A percentile compares a stretch with the other conserved stretches of the same genome.
These are phyloP conservation scores for Phthorimaea operculella DNA, from an alignment of 1,140 invertebrate species.

Conservation along the genomic window DNA sequence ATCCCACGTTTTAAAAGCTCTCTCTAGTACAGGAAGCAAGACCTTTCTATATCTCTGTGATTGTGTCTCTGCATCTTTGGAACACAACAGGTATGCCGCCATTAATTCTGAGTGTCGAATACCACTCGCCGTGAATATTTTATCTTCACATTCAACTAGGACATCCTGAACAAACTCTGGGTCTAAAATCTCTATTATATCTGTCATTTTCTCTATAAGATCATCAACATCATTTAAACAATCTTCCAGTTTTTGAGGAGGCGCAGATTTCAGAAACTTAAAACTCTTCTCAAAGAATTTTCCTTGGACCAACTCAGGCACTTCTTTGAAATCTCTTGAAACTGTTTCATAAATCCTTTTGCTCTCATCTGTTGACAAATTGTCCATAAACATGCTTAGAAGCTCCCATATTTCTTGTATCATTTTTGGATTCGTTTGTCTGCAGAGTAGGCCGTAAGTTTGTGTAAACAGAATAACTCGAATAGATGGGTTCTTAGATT, in stretches of 20 bases:
- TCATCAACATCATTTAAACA: conserved; percentile 11
- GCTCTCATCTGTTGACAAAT: conserved; percentile 31
- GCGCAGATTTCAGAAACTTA: conserved; percentile 30
- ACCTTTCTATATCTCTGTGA: conserved; percentile 21
- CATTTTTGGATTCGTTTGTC: conserved; percentile 16
- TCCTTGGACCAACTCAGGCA: conserved; percentile 24
- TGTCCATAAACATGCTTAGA: conserved; percentile 28
- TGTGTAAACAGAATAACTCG: conserved; percentile 27
- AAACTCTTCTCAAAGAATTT: conserved; percentile 33
- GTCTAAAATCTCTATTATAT: conserved; percentile 29
- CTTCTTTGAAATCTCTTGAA: conserved; percentile 15
- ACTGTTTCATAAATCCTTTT: conserved; percentile 30
- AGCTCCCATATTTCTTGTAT: conserved; percentile 27
- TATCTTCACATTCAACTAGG: conserved; percentile 19
- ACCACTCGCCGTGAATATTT: conserved; percentile 11
- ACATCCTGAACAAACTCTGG: conserved; percentile 22
- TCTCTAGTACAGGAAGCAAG: conserved; percentile 25
- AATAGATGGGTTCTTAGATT: conserved; percentile 31
- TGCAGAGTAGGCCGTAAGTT: conserved; percentile 28
- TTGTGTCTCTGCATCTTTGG: conserved; percentile 19
- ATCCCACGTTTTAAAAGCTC: conserved; percentile 18
- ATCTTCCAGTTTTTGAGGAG: conserved; percentile 17
- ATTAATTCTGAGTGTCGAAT: conserved; percentile 12
- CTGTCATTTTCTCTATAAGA: conserved; percentile 12
- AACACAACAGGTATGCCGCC: conserved; percentile 23